Conservation (phyloP, 2,113 vertebrate species). For the Mionectes macconnelli region DNA sequence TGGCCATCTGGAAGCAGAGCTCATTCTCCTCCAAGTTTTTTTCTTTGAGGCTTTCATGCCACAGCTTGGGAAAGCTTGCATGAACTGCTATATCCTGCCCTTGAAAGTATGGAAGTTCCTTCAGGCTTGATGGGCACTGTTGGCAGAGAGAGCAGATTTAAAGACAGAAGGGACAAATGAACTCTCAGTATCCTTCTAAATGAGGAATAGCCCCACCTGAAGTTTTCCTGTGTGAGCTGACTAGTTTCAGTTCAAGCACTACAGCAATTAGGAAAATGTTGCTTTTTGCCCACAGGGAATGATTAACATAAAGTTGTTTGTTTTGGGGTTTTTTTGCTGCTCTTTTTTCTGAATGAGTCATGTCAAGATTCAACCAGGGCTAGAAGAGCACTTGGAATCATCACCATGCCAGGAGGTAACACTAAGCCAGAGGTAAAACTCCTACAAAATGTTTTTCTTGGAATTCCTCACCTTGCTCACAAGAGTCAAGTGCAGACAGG, state of each 20-base stretch:
- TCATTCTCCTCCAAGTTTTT: not conserved
- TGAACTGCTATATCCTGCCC: not conserved
- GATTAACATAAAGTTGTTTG: not conserved
- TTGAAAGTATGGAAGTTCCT: not conserved
- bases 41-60: not conserved
- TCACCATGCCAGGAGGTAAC: not conserved
- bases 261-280: conserved; percentile 12
- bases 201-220: not conserved
- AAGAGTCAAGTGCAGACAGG: not conserved
- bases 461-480: not conserved
- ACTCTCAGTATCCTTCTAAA: conserved; percentile 15
- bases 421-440: not conserved
- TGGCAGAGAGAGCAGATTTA: conserved; percentile 23
- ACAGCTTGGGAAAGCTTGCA: conserved; percentile 13
- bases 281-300: not conserved
- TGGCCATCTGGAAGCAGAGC: not conserved
- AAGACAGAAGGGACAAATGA: conserved; percentile 22
- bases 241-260: not conserved
- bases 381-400: not conserved
- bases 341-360: not conserved
- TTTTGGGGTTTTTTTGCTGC: not conserved
- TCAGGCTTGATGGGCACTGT: not conserved
- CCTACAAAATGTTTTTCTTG: conserved; percentile 15
- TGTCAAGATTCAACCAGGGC: not conserved
- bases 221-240: not conserved